Evolutionary conservation across 2,888 invertebrate species (phyloP).

Genomic region (Xanthostigma xanthostigma): DNA sequence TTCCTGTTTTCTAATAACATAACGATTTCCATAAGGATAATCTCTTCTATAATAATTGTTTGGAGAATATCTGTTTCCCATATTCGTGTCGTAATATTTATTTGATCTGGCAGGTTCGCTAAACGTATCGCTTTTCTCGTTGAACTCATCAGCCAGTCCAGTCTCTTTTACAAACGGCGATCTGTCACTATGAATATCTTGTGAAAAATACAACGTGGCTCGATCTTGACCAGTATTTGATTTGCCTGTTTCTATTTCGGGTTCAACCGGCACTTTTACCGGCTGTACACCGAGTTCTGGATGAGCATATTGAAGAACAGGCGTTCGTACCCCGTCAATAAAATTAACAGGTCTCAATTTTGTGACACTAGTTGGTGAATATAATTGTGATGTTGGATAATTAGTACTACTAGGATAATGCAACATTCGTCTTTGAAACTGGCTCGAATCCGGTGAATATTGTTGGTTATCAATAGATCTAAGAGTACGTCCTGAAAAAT

Average conservation of each 20-base stretch:
- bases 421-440: conserved; percentile 56
- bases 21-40: conserved; percentile 40
- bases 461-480: conserved; percentile 19
- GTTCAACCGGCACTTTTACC: conserved; percentile 40
- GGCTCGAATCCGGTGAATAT: conserved; percentile 30
- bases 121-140: neutral
- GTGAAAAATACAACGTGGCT: conserved; percentile 34
- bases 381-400: conserved; percentile 50
- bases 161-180: conserved; percentile 36
- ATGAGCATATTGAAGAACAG: conserved; percentile 65
- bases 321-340: conserved; percentile 55
- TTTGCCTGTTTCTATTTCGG: conserved; percentile 20
- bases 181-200: conserved; percentile 38
- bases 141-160: conserved; percentile 8
- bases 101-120: conserved; percentile 16
- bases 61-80: neutral
- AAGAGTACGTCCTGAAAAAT: conserved; percentile 37
- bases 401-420: conserved; percentile 44
- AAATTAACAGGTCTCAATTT: conserved; percentile 41
- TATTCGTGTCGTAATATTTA: conserved; percentile 25
- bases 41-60: conserved; percentile 35
- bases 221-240: conserved; percentile 7
- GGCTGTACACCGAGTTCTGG: conserved; percentile 66
- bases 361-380: conserved; percentile 40
- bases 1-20: conserved; percentile 44